A percentile compares a stretch with the other conserved stretches of the same genome.
Conservation (phyloP, 2,113 vertebrate genomes). For the Lathamus discolor region DNA sequence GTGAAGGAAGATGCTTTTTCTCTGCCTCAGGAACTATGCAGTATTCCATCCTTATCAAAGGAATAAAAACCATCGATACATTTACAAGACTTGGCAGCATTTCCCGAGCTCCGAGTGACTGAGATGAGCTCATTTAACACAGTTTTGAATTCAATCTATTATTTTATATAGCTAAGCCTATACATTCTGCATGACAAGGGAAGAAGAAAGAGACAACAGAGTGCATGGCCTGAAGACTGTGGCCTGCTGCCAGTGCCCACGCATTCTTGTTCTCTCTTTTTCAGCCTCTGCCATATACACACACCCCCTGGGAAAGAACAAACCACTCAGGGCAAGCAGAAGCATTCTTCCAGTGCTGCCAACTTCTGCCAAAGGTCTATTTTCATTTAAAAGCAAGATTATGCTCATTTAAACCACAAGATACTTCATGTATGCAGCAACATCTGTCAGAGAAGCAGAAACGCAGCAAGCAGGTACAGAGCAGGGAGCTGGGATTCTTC, state of each 20-base stretch:
- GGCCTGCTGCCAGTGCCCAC: neutral
- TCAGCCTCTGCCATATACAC: neutral
- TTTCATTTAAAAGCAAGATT: neutral
- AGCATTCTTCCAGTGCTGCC: neutral
- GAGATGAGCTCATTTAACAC: conserved; percentile 16
- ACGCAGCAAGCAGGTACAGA: neutral
- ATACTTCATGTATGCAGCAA: neutral
- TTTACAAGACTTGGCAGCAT: conserved; percentile 40
- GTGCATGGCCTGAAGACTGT: neutral
- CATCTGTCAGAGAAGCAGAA: neutral
- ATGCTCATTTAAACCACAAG: neutral
- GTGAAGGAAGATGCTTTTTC: neutral
- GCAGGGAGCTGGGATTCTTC: neutral
- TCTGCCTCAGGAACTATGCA: neutral
- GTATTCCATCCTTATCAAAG: neutral
- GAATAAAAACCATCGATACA: neutral
- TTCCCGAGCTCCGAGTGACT: neutral
- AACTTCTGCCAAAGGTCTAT: neutral
- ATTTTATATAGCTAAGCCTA: neutral
- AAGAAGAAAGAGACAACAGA: neutral
- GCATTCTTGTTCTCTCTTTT: neutral
- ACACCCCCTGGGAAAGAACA: neutral
- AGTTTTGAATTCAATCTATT: neutral
- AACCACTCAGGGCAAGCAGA: neutral
- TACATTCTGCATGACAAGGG: neutral